A percentile compares a stretch with the other conserved stretches of the same genome.
Evolutionary conservation across 1,140 invertebrate genomes (phyloP).

Genomic region (Drosophila kepulauana): DNA sequence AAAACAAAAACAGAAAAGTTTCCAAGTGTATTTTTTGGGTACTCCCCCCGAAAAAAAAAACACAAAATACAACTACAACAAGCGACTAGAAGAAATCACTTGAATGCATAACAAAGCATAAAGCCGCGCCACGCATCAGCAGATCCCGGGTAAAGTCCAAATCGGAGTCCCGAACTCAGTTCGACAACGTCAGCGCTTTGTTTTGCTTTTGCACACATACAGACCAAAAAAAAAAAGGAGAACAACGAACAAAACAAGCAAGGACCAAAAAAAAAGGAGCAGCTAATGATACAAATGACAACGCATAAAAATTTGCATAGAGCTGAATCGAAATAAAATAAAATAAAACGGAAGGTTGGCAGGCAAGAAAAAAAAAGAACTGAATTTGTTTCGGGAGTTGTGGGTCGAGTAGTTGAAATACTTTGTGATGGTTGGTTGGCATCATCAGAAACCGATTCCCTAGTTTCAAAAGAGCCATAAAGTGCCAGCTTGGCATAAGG

Average conservation of each 20-base stretch:
- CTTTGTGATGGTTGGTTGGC: constrained; percentile 19
- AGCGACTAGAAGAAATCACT: constrained; percentile 43
- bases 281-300: constrained; percentile 60
- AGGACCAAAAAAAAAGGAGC: constrained; percentile 25
- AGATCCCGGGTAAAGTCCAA: constrained; percentile 27
- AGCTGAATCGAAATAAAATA: constrained; percentile 22
- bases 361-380: background rate
- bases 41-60: background rate
- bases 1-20: constrained; percentile 45
- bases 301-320: constrained; percentile 54
- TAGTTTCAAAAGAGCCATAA: constrained; percentile 10
- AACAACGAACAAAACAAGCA: constrained; percentile 17
- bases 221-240: background rate
- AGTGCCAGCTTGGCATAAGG: constrained; percentile 2
- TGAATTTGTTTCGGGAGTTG: constrained; percentile 24
- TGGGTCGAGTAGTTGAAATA: constrained; percentile 23
- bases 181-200: constrained; percentile 33
- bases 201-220: background rate
- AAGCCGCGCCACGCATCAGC: constrained; percentile 45
- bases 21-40: constrained; percentile 34
- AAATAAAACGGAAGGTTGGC: constrained; percentile 26
- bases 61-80: background rate
- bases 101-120: constrained; percentile 62
- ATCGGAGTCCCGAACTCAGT: constrained; percentile 19
- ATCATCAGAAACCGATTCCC: constrained; percentile 18